Evolutionary conservation across 2,888 invertebrate genomes (phyloP).

Genomic region (Synanthedon formicaeformis): DNA sequence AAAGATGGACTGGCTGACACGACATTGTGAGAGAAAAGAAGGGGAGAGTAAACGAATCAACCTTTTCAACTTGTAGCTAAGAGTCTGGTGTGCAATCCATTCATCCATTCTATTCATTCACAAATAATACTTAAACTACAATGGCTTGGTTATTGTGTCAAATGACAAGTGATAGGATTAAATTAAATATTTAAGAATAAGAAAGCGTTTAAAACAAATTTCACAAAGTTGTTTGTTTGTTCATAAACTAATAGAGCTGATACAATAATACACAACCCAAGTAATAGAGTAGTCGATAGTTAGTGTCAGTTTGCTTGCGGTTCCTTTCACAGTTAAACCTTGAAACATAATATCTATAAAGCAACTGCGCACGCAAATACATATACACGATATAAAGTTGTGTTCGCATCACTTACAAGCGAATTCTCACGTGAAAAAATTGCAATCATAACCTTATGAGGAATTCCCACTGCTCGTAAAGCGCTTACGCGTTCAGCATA

Average conservation of each 20-base stretch:
- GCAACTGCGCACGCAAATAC: conserved; percentile 28
- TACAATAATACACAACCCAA: too few relatives aligned
- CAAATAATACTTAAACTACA: conserved; percentile 14
- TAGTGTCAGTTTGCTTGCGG: conserved; percentile 7
- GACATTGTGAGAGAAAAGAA: too few relatives aligned
- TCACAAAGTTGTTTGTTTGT: too few relatives aligned
- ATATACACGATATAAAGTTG: conserved; percentile 5
- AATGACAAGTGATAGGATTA: neutral
- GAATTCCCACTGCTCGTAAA: conserved; percentile 14
- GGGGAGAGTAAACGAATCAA: neutral
- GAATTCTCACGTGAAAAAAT: conserved; percentile 47
- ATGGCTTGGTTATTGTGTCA: neutral
- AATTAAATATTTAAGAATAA: too few relatives aligned
- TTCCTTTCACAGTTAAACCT: conserved; percentile 52
- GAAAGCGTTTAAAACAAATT: too few relatives aligned
- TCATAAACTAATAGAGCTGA: too few relatives aligned
- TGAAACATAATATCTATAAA: conserved; percentile 42
- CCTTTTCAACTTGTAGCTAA: neutral
- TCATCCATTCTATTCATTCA: conserved; percentile 37
- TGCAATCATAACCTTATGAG: conserved; percentile 35
- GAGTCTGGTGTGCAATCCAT: conserved; percentile 13
- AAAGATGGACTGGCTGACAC: too few relatives aligned
- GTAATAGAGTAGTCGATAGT: too few relatives aligned
- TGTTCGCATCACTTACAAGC: conserved; percentile 20
- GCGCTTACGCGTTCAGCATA: conserved; percentile 6